These are phyloP conservation scores for Columba janthina DNA, from an alignment of 2,113 vertebrate genomes.

Conservation along the genomic window DNA sequence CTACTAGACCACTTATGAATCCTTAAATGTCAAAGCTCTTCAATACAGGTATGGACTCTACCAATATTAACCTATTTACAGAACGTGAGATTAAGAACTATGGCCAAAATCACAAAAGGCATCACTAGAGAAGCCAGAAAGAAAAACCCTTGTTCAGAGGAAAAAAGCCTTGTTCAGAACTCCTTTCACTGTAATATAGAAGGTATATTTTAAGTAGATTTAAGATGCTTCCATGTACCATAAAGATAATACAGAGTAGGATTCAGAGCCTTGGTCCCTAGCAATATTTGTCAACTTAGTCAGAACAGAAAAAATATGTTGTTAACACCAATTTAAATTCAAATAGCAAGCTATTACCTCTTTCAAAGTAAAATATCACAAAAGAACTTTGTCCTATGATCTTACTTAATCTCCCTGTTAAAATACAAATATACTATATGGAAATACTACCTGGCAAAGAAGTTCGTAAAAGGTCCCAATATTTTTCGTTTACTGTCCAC, in stretches of 20 bases:
- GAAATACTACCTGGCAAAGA: slow-evolving; percentile 83
- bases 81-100: background rate
- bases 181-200: background rate
- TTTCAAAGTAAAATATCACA: background rate
- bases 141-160: background rate
- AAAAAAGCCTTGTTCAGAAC: background rate
- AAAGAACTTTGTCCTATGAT: background rate
- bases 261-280: background rate
- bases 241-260: background rate
- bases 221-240: background rate
- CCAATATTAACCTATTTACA: background rate
- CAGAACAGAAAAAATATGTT: background rate
- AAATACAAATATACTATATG: background rate
- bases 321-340: background rate
- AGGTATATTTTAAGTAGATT: background rate
- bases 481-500: slow-evolving; percentile 75
- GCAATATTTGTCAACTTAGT: background rate
- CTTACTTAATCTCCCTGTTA: background rate
- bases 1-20: background rate
- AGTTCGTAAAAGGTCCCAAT: slow-evolving; percentile 80
- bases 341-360: background rate
- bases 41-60: background rate
- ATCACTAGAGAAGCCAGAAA: background rate
- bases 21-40: background rate
- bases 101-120: background rate